A percentile compares a stretch with the other conserved stretches of the same genome.
Conservation (phyloP, 2,113 vertebrate genomes). For the Genyomyrus donnyi region DNA sequence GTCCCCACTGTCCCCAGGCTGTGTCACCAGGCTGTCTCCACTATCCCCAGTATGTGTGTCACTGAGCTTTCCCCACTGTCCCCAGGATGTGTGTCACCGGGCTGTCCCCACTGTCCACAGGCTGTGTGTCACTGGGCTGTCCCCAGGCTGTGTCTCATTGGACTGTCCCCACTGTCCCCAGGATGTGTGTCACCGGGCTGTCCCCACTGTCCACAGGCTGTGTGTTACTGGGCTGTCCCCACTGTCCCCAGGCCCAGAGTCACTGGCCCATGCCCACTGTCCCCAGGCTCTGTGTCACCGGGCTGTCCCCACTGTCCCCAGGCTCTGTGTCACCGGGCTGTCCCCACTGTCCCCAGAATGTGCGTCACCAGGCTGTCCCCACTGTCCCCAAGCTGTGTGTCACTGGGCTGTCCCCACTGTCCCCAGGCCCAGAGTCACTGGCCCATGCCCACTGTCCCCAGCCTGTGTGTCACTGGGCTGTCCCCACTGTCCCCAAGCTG, state of each 20-base stretch:
- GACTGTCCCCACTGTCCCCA: slow-evolving; percentile 28
- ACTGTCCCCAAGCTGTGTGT: neutral
- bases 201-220: too few relatives aligned
- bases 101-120: too few relatives aligned
- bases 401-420: slow-evolving; percentile 18
- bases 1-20: slow-evolving; percentile 37
- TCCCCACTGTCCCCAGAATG: slow-evolving; percentile 11
- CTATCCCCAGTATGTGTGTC: too few relatives aligned
- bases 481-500: slow-evolving; percentile 10
- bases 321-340: too few relatives aligned
- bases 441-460: neutral
- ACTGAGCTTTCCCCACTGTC: too few relatives aligned
- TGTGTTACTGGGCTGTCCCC: neutral
- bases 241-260: neutral
- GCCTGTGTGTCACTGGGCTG: slow-evolving; percentile 11
- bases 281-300: too few relatives aligned
- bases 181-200: slow-evolving; percentile 32
- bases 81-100: too few relatives aligned
- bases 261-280: neutral
- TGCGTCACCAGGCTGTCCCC: neutral
- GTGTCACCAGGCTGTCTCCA: too few relatives aligned
- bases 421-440: slow-evolving; percentile 39
- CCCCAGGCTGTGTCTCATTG: too few relatives aligned
- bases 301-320: too few relatives aligned
- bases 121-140: too few relatives aligned